phyloP scores from a whole-genome alignment of 2,888 invertebrate species.

The Acanthosepion lycidas region DNA sequence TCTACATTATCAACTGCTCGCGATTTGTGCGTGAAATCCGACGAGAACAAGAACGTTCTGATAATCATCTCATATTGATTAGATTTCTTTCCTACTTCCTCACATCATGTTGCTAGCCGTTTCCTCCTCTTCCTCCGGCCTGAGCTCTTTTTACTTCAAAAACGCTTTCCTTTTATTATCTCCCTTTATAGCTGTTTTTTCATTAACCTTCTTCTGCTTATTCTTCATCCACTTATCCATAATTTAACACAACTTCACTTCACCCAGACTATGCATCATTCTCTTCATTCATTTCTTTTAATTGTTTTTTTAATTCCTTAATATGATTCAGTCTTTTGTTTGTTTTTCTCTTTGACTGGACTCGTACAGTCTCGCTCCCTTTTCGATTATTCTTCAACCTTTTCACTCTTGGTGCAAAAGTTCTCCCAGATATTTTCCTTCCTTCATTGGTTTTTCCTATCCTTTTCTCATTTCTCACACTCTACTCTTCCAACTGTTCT shows the following conservation, averaged over 20 bases:
- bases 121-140: background rate
- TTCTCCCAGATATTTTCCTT: background rate
- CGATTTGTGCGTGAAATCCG: background rate
- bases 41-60: background rate
- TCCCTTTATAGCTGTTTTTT: background rate
- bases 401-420: background rate
- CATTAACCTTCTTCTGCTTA: background rate
- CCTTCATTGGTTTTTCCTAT: no score
- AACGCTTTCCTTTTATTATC: background rate
- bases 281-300: background rate
- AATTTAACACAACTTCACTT: background rate
- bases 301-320: background rate
- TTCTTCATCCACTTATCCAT: background rate
- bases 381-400: background rate
- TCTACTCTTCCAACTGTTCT: background rate
- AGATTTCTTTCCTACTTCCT: background rate
- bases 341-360: background rate
- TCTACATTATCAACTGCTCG: background rate
- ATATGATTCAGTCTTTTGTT: background rate
- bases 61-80: background rate
- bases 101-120: background rate
- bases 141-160: background rate
- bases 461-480: background rate
- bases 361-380: background rate
- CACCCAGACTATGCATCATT: background rate